Base-by-base conservation (phyloP, 2,113 vertebrate species). In the Salvelinus namaycush region DNA sequence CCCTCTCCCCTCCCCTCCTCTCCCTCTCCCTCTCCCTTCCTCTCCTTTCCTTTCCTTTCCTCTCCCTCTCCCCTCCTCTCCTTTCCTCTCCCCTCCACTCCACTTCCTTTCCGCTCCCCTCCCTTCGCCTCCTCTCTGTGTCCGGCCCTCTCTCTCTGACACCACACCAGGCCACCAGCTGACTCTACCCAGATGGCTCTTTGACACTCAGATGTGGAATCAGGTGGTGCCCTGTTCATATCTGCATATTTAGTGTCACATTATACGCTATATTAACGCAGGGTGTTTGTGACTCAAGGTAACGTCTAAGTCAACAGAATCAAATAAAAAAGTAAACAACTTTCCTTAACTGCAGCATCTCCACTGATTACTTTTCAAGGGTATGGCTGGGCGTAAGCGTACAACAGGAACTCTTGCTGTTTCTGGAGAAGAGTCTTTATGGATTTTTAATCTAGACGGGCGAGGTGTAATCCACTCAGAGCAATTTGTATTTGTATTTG, bases 161-260 rank as follows among this genome's bases (percentile, higher is more conserved):
- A 44, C 8, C 39, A 39, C 39, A 9, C 8, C 39, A 81, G 76
- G 86, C 86, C 87, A 88, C 77, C 88, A 88, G 87, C 84, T 88
- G 92, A 91, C 90, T 90, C 13, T 3, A 62, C 84, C 82, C 92
- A 92, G 92, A 92, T 92, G 92, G 91, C 81, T 83, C 80, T 89
- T 89, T 92, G 92, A 92, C 91, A 92, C 85, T 90, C 90, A 86
- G 87, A 89, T 92, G 90, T 90, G 89, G 75, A 89, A 91, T 93
- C 92, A 92, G 89, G 87, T 92, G 91, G 88, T 90, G 87, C 73
- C 70, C 84, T 90, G 87, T 88, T 85, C 86, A 80, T 70, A 83
- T 81, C 83, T 89, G 90, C 90, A 93, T 92, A 93, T 92, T 92
- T 93, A 89, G 87, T 92, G 91, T 93, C 91, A 92, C 86, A 93